A percentile compares a stretch with the other conserved stretches of the same genome.
These are phyloP conservation scores for Drosophila pandora DNA, from an alignment of 1,140 invertebrate genomes.

Conservation along the genomic window DNA sequence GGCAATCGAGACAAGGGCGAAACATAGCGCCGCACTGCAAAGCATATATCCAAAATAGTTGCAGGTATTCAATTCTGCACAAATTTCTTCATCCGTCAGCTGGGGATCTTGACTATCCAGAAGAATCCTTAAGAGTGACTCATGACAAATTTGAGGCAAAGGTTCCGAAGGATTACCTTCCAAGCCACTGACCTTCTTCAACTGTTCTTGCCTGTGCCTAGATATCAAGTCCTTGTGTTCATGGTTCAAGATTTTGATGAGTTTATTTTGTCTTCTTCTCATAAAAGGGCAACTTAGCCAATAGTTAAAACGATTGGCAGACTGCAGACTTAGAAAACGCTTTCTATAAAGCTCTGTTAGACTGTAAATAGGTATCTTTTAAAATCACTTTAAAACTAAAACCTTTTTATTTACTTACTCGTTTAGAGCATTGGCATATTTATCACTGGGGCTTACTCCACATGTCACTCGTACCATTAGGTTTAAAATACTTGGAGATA, in stretches of 20 bases:
- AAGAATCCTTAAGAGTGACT: constrained; percentile 46
- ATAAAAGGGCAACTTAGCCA: constrained; percentile 45
- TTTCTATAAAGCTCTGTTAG: constrained; percentile 52
- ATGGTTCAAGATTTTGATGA: constrained; percentile 47
- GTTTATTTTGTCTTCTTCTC: constrained; percentile 37
- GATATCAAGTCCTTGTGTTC: constrained; percentile 40
- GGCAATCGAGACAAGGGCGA: constrained; percentile 51
- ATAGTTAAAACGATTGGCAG: constrained; percentile 55
- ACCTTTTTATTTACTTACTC: constrained; percentile 29
- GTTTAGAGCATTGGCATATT: constrained; percentile 33
- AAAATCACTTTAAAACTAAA: too few relatives aligned
- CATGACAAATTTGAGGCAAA: constrained; percentile 7
- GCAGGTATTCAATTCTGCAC: constrained; percentile 54
- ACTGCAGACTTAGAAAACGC: constrained; percentile 57
- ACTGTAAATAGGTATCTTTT: constrained; percentile 2
- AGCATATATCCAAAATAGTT: constrained; percentile 61
- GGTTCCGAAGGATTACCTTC: constrained; percentile 6
- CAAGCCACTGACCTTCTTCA: constrained; percentile 2
- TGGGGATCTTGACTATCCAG: neutral
- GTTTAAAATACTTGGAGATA: constrained; percentile 29
- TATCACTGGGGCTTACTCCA: constrained; percentile 38
- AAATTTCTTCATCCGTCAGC: constrained; percentile 32
- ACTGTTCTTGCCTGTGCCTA: neutral
- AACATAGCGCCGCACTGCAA: constrained; percentile 52
- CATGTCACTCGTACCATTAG: constrained; percentile 45